Evolutionary conservation across 1,140 invertebrate genomes (phyloP), one percentile per base, ranked within the genome.

Genomic region (Drosophila carrolli): DNA sequence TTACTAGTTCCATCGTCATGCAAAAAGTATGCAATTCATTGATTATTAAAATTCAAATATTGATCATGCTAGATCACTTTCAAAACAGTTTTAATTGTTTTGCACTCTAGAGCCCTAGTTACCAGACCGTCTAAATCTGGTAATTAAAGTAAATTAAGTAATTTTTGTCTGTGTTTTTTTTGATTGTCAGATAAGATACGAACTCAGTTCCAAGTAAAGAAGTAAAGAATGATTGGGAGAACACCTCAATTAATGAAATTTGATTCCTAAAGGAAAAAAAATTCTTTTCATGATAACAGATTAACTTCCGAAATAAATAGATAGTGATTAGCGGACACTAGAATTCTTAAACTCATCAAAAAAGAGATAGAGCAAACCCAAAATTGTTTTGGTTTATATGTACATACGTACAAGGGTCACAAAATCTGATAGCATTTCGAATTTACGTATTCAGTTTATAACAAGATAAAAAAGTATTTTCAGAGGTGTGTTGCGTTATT

Each of bases 141-240:
- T 32, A 71, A 60, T 61, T 60, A 27, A 60, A 27, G 40, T 13
- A 59, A 72, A 44, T 59, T 54, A 53, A 50, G 53, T 29, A 8
- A 48, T 32, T 63, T 23, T 23, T n/a, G 23, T 10, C 38, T 35
- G 8, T 14, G 44, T 51, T 38, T 19, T 16, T 27, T 32, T 58
- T 11, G 9, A 11, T 35, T 29, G 2, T 5, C 13, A 41, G 71
- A 74, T 73, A 74, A 74, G 71, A 74, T 61, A 73, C 38, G 32
- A 41, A 16, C 6, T 23, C 6, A 27, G 10, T 29, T 60, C n/a
- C 19, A 29, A 23, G 54, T 8, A 32, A 51, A 14, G 9, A 62
- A 62, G 11, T 68, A 10, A 19, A 5, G 0, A 23, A 23, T 23
- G n/a, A 67, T n/a, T 48, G 16, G 0, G 3, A 5, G 14, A 38